Evolutionary conservation across 2,113 vertebrate genomes (phyloP).

Genomic region (Triplophysa dalaica): DNA sequence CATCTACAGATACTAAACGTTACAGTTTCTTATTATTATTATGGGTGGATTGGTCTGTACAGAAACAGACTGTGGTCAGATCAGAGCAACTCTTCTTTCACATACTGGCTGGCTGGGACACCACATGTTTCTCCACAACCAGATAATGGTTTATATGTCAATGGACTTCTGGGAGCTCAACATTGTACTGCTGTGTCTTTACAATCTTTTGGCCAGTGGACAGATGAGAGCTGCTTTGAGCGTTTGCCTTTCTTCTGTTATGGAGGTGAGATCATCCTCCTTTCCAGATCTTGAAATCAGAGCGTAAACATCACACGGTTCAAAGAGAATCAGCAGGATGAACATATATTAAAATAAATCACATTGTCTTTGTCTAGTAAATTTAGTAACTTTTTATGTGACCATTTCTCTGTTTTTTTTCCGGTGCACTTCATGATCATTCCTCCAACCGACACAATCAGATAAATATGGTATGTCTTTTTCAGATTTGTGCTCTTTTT

Average conservation of each 20-base stretch:
- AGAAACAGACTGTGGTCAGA: slow-evolving; percentile 21
- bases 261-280: background rate
- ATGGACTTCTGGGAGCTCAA: background rate
- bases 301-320: background rate
- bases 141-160: background rate
- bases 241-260: slow-evolving; percentile 34
- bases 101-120: background rate
- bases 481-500: background rate
- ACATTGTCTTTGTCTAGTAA: background rate
- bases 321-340: background rate
- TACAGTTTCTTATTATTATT: background rate
- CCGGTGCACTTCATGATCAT: background rate
- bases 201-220: slow-evolving; percentile 11
- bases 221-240: slow-evolving; percentile 21
- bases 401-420: background rate
- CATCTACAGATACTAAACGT: background rate
- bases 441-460: background rate
- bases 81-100: slow-evolving; percentile 22
- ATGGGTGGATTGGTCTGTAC: slow-evolving; percentile 5
- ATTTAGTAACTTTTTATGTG: background rate
- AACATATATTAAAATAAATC: background rate
- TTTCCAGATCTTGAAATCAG: background rate
- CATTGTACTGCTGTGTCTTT: slow-evolving; percentile 29
- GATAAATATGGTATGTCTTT: slow-evolving; percentile 16
- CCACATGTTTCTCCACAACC: background rate